Percentiles rank a stretch among this genome's conserved stretches.
phyloP scores from a whole-genome alignment of 2,888 invertebrate genomes.

The Lamproptera curius region DNA sequence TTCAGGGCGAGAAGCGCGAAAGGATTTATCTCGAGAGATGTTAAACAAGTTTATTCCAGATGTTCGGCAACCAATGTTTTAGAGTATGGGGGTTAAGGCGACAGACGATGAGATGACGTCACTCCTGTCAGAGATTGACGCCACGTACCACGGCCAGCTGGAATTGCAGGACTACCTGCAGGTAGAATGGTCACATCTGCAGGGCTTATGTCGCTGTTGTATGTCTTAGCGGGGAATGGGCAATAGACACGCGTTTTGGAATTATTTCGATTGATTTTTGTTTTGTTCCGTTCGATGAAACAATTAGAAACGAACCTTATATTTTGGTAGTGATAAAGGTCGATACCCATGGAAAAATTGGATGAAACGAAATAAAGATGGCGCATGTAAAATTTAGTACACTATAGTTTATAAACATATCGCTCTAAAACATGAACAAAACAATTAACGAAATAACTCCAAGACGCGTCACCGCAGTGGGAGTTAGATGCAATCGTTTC shows the following conservation, averaged over 20 bases:
- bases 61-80: slow-evolving; percentile 42
- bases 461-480: slow-evolving; percentile 5
- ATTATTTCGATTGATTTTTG: too few species aligned
- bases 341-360: too few species aligned
- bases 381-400: too few species aligned
- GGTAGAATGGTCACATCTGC: slow-evolving; percentile 73
- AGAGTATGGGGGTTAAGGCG: slow-evolving; percentile 82
- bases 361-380: too few species aligned
- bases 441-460: too few species aligned
- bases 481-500: slow-evolving; percentile 1
- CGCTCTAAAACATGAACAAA: too few species aligned
- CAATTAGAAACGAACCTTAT: too few species aligned
- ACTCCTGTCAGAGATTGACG: slow-evolving; percentile 90
- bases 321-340: too few species aligned
- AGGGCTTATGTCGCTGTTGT: slow-evolving; percentile 30
- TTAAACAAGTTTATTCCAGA: slow-evolving; percentile 11
- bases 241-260: slow-evolving; percentile 15
- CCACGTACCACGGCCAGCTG: slow-evolving; percentile 90
- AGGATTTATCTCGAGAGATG: too few species aligned
- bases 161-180: slow-evolving; percentile 93
- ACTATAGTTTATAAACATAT: too few species aligned
- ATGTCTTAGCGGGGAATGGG: slow-evolving; percentile 11
- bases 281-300: too few species aligned
- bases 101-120: slow-evolving; percentile 85
- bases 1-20: too few species aligned